phyloP scores from a whole-genome alignment of 2,797 vertebrate genomes.

The Champsocephalus gunnari region DNA sequence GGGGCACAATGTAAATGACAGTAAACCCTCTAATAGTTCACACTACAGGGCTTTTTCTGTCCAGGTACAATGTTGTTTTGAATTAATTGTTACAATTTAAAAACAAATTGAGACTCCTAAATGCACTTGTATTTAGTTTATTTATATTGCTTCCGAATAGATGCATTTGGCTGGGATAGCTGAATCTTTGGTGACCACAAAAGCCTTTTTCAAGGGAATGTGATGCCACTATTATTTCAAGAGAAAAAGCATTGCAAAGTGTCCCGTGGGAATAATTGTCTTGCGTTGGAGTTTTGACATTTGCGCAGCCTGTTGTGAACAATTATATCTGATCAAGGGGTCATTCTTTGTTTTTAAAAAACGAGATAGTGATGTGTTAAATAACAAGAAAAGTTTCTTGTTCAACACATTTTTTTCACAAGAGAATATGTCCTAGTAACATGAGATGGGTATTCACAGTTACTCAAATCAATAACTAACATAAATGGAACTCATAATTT shows the following conservation, averaged over 20 bases:
- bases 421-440: not conserved
- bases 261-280: conserved; percentile 2
- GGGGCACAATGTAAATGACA: conserved; percentile 15
- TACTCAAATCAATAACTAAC: not conserved
- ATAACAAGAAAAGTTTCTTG: not conserved
- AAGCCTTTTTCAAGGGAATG: not conserved
- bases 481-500: not conserved
- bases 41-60: no score
- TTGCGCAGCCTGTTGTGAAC: not conserved
- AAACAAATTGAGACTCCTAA: not conserved
- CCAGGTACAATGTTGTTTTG: not conserved
- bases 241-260: conserved; percentile 1
- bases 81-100: conserved; percentile 11
- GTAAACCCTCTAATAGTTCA: not conserved
- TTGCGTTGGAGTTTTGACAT: not conserved
- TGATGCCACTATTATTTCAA: not conserved
- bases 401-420: no score
- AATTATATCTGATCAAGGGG: no score
- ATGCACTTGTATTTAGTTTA: not conserved
- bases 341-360: not conserved
- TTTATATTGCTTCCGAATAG: conserved; percentile 5
- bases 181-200: conserved; percentile 2
- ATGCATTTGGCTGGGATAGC: conserved; percentile 6
- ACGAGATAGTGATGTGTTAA: not conserved
- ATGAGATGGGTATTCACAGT: not conserved